Evolutionary conservation across 2,113 vertebrate genomes (phyloP).

Genomic region (Candoia aspera): DNA sequence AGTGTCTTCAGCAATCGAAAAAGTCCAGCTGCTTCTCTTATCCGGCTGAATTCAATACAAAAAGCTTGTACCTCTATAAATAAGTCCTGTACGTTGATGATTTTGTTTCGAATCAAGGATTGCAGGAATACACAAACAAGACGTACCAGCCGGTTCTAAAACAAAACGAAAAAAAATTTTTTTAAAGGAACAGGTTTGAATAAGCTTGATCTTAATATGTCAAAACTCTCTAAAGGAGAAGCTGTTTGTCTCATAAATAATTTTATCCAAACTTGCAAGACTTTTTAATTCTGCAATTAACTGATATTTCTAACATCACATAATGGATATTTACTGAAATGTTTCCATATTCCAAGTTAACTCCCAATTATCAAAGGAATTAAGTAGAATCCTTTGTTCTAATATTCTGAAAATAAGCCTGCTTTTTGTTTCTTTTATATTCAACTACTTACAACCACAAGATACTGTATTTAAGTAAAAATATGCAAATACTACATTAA

Average conservation of each 20-base stretch:
- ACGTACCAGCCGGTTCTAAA: conserved; percentile 95
- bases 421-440: neutral
- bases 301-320: neutral
- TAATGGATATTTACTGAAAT: neutral
- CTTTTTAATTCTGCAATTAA: neutral
- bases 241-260: neutral
- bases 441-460: no score
- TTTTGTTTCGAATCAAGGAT: conserved; percentile 97
- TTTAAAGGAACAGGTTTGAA: neutral
- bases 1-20: conserved; percentile 96
- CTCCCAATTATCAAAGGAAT: neutral
- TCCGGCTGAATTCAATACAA: conserved; percentile 98
- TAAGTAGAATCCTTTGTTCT: neutral
- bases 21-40: conserved; percentile 94
- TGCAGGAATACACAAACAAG: conserved; percentile 98
- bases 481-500: neutral
- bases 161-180: conserved; percentile 5
- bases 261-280: neutral
- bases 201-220: neutral
- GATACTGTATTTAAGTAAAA: neutral
- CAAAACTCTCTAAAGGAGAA: neutral
- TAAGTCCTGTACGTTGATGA: conserved; percentile 98
- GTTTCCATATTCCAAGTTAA: neutral
- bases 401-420: neutral
- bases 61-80: conserved; percentile 99